Conservation (phyloP, 2,113 vertebrate species). For the Istiophorus platypterus region DNA sequence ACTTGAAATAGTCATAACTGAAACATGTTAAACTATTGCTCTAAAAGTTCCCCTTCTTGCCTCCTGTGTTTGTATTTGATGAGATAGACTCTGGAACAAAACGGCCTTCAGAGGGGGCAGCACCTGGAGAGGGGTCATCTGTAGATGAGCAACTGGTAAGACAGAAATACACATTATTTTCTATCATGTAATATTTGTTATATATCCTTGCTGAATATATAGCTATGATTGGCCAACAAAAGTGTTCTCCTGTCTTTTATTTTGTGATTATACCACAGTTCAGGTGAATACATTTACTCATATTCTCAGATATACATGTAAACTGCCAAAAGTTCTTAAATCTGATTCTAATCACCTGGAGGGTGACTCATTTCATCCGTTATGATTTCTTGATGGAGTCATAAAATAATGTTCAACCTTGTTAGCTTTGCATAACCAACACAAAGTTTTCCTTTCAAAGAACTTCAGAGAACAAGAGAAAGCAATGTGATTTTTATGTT, state of each 20-base stretch:
- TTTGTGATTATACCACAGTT: not conserved
- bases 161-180: not conserved
- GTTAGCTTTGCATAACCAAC: not conserved
- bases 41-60: constrained; percentile 7
- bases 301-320: not conserved
- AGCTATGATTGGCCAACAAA: not conserved
- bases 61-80: constrained; percentile 40
- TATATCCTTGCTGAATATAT: not conserved
- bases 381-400: not conserved
- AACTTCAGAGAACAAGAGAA: not conserved
- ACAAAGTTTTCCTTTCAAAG: constrained; percentile 3
- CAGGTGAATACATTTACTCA: not conserved
- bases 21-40: constrained; percentile 14
- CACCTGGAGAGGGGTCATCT: constrained; percentile 41
- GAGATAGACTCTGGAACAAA: constrained; percentile 44
- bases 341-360: too few relatives aligned
- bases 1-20: not conserved
- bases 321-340: too few relatives aligned
- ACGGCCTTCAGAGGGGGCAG: constrained; percentile 33
- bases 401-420: not conserved
- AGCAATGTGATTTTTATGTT: not conserved
- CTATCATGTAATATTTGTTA: constrained; percentile 25
- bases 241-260: constrained; percentile 1
- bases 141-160: constrained; percentile 64
- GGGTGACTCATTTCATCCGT: constrained; percentile 7